Evolutionary conservation across 1,140 invertebrate genomes (phyloP).

Genomic region (Hypothenemus hampei): DNA sequence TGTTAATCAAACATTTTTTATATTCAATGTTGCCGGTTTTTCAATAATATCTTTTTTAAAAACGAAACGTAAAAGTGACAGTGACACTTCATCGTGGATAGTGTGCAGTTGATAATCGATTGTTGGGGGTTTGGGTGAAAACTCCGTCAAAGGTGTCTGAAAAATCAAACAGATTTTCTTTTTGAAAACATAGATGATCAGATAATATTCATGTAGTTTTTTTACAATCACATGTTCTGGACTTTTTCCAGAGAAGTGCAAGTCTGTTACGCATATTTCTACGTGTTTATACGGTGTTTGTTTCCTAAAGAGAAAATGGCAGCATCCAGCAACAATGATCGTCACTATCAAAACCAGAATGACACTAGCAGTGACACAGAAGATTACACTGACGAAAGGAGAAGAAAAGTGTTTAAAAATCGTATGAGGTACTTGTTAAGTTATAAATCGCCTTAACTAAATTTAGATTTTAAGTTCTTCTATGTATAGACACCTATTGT

Average conservation of each 20-base stretch:
- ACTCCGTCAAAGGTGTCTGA: too few species aligned
- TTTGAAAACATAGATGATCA: too few species aligned
- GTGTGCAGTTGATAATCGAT: too few species aligned
- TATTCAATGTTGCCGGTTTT: too few species aligned
- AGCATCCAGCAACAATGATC: constrained; percentile 40
- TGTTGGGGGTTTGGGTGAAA: too few species aligned
- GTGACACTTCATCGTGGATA: too few species aligned
- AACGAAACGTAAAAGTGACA: too few species aligned
- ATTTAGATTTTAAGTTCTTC: background rate
- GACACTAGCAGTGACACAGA: constrained; percentile 69
- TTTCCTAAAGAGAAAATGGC: constrained; percentile 41
- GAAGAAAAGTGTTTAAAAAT: constrained; percentile 61
- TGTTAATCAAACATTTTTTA: too few species aligned
- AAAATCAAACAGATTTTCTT: too few species aligned
- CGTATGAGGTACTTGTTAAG: constrained; percentile 60
- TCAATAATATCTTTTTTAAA: too few species aligned
- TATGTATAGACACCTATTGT: background rate
- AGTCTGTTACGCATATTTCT: constrained; percentile 39
- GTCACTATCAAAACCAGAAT: constrained; percentile 45
- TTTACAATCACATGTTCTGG: constrained; percentile 25
- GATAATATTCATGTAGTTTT: too few species aligned
- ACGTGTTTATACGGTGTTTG: constrained; percentile 41
- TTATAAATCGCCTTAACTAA: too few species aligned
- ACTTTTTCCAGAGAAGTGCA: constrained; percentile 27
- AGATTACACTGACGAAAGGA: constrained; percentile 61